These are phyloP conservation scores for Cryptus armator DNA, from an alignment of 2,888 invertebrate genomes.

Conservation along the genomic window DNA sequence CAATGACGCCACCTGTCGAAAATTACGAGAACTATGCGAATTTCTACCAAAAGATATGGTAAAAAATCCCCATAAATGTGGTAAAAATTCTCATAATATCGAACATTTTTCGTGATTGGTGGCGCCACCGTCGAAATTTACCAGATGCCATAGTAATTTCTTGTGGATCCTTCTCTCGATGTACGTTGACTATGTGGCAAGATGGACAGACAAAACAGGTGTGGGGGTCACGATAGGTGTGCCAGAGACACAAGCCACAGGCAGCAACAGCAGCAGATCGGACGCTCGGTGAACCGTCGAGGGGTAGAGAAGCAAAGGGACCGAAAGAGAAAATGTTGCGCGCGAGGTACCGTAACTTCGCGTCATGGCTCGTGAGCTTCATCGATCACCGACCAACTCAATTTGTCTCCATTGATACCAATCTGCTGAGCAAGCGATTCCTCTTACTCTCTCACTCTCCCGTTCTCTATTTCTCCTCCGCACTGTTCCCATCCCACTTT, in stretches of 20 bases:
- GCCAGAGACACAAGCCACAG: conserved; percentile 23
- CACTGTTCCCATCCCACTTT: conserved; percentile 30
- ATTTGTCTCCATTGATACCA: conserved; percentile 85
- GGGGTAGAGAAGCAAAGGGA: conserved; percentile 56
- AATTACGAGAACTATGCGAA: too few species aligned
- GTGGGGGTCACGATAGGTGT: conserved; percentile 32
- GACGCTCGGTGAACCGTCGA: conserved; percentile 44
- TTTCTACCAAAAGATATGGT: too few species aligned
- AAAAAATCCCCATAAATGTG: too few species aligned
- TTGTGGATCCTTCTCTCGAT: too few species aligned
- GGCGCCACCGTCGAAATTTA: too few species aligned
- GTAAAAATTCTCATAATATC: too few species aligned
- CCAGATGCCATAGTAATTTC: too few species aligned
- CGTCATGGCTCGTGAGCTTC: conserved; percentile 83
- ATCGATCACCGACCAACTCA: conserved; percentile 84
- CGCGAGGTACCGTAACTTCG: conserved; percentile 80
- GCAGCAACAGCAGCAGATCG: conserved; percentile 48
- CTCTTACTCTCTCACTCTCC: conserved; percentile 57
- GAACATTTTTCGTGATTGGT: too few species aligned
- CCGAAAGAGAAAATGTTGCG: conserved; percentile 78
- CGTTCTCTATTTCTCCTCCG: conserved; percentile 42
- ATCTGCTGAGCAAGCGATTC: conserved; percentile 83
- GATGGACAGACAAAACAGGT: conserved; percentile 28
- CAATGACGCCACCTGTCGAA: too few species aligned
- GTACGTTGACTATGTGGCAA: neutral